These are phyloP conservation scores for Odocoileus hemionus DNA, from an alignment of 2,113 vertebrate genomes.

Conservation along the genomic window DNA sequence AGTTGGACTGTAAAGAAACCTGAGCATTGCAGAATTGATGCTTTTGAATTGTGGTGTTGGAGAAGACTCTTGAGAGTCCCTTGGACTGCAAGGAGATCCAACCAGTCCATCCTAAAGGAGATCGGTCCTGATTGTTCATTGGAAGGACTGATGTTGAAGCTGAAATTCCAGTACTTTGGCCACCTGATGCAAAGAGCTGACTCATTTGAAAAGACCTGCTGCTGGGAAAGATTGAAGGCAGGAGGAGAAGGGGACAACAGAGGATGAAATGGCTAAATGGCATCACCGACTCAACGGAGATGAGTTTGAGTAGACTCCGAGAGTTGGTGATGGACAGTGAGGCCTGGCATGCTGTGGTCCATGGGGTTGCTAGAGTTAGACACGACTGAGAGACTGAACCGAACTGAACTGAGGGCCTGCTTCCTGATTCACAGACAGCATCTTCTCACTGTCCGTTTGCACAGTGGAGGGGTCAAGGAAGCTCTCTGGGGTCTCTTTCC, in stretches of 20 bases:
- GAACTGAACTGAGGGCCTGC: background rate
- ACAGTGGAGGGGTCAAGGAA: background rate
- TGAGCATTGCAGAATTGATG: background rate
- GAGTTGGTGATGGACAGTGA: background rate
- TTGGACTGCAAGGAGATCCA: background rate
- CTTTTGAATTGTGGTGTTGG: background rate
- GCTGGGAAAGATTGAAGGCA: background rate
- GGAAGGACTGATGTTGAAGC: background rate
- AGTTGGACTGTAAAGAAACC: background rate
- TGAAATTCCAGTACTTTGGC: background rate
- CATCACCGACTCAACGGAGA: background rate
- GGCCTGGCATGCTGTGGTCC: fast-evolving
- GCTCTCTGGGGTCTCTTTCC: background rate
- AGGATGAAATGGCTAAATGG: background rate
- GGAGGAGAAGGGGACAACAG: background rate
- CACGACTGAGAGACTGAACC: fast-evolving
- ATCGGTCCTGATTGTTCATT: background rate
- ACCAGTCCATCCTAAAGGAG: background rate
- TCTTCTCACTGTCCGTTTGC: background rate
- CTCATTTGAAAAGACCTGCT: background rate
- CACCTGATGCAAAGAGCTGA: background rate
- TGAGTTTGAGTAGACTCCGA: background rate
- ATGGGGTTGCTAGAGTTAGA: fast-evolving
- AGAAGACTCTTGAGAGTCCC: background rate
- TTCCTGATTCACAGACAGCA: background rate